phyloP scores from a whole-genome alignment of 1,140 invertebrate species.

The Coptotermes formosanus region DNA sequence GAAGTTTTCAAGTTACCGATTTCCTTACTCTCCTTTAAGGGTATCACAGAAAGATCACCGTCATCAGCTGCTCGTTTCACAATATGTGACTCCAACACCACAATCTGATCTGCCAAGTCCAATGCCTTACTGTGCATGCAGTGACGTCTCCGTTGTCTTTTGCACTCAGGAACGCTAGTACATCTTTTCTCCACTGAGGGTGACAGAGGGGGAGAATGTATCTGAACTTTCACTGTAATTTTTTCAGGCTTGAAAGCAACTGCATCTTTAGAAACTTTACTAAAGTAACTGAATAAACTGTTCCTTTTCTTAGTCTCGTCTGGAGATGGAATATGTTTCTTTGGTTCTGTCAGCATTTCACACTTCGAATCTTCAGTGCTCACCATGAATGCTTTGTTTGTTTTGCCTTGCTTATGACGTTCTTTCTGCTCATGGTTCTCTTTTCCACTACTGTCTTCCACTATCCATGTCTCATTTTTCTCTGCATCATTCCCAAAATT shows the following conservation, averaged over 20 bases:
- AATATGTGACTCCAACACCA: not conserved
- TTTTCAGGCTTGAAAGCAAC: not conserved
- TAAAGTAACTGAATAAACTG: constrained; percentile 25
- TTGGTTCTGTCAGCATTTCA: not conserved
- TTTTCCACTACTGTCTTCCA: not conserved
- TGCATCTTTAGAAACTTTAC: constrained; percentile 22
- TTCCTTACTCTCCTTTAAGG: no score
- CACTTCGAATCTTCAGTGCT: no score
- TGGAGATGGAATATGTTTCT: not conserved
- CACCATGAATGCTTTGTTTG: no score
- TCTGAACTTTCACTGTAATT: constrained; percentile 18
- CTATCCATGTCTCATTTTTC: no score
- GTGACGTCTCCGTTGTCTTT: not conserved
- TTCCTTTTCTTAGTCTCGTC: constrained; percentile 21
- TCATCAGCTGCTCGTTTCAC: not conserved
- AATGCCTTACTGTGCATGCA: not conserved
- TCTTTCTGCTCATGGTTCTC: not conserved
- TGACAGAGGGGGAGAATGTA: constrained; percentile 22
- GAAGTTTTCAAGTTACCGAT: not conserved
- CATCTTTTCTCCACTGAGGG: not conserved
- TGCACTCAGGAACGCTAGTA: not conserved
- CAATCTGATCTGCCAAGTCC: constrained; percentile 16
- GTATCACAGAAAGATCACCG: no score
- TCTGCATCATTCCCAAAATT: no score
- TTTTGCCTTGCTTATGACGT: not conserved